phyloP scores from a whole-genome alignment of 2,113 vertebrate species.

The Poeciliopsis retropinna region DNA sequence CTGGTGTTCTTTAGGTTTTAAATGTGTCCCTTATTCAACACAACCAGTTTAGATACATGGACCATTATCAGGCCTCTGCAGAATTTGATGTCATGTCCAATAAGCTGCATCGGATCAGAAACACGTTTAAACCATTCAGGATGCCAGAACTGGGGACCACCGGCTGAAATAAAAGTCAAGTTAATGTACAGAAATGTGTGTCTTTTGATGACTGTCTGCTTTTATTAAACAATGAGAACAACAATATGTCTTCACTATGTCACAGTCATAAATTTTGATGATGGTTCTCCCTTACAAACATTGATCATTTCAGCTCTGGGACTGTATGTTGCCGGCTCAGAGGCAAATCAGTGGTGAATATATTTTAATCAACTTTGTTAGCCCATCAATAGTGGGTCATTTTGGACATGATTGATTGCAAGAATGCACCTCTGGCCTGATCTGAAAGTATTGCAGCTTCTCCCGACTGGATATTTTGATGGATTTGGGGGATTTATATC shows the following conservation, averaged over 20 bases:
- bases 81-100: background rate
- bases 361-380: background rate
- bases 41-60: background rate
- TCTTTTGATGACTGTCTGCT: background rate
- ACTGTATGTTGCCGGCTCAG: background rate
- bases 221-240: background rate
- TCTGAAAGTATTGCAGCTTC: background rate
- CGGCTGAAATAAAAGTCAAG: background rate
- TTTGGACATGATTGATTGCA: background rate
- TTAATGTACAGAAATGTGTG: background rate
- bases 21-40: background rate
- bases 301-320: background rate
- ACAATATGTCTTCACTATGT: background rate
- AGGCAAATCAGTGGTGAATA: background rate
- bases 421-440: background rate
- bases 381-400: background rate
- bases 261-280: background rate
- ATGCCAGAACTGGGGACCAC: background rate
- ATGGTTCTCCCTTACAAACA: background rate
- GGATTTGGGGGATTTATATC: background rate
- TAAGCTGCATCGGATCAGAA: background rate
- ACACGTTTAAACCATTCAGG: background rate
- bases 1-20: background rate
- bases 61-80: background rate
- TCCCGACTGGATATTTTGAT: background rate